Base-by-base conservation (phyloP, 1,140 invertebrate species). In the Uloborus diversus region DNA sequence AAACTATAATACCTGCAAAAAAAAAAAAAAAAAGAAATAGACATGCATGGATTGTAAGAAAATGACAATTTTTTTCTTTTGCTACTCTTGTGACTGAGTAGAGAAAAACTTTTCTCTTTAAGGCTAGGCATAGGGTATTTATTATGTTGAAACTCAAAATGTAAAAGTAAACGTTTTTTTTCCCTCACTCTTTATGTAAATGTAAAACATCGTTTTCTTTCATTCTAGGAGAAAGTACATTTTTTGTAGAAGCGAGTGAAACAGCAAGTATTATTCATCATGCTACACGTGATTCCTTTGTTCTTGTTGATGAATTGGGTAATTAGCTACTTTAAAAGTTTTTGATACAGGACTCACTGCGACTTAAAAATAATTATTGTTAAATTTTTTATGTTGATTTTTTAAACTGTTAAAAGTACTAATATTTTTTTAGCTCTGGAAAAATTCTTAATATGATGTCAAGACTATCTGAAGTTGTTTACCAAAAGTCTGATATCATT, bases 241-340 rank as follows among this genome's bases (percentile, higher is more conserved):
- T 91, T 79, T 90, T 91, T 88, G 87, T 89, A 11, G 91, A 91
- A 84, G 88, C 92, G 87, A 85, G 89, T 61, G 91, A 92, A 83
- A 89, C 89, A 4, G 86, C 88, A 1, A 86, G 87, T 13, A 90
- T 91, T 73, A 84, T 91, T 17, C 85, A 88, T 83, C 84, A 87
- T 68, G 89, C 90, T 3, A 89, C 90, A 14, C 71, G 83, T 33
- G 81, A 88, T 78, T 91, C 90, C 0, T 84, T 91, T 14, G 88
- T 91, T 17, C 87, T 91, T 28, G 86, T 91, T 80, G 91, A 91
- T 86, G 91, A 91, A 84, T 82, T 91, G 20, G 90, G 90, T 82
- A 42, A 42, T 42, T 42, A 17, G 17, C 37, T 9, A 42, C 37
- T 9, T 42, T 9, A 42, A 42, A 42, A 42, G 7, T 42, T 42